Evolutionary conservation across 2,888 invertebrate genomes (phyloP), one percentile per base, ranked within the genome.

Genomic region (Thecophora atra): DNA sequence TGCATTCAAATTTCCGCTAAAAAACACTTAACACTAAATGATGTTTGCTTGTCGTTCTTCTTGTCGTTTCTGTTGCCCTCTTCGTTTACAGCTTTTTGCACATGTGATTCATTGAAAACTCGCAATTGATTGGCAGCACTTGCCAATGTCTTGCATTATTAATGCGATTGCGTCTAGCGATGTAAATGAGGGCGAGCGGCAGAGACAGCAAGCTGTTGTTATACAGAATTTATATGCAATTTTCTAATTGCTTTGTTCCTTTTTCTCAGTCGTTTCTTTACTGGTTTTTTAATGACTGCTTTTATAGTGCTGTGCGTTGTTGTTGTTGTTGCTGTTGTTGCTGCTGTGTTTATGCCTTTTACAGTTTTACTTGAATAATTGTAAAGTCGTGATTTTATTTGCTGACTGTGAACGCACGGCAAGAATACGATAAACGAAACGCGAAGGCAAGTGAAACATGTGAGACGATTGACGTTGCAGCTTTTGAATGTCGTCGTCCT

Each of bases 71-170:
- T 44, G 42, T 63, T 63, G 30, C n/a, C 4, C 37, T 5, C 15
- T 63, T 37, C 19, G 24, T 13, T 28, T 11, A 28, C 62, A 30
- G 17, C 62, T 62, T 15, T n/a, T 21, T 24, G 58, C 58, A 21
- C 26, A 15, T 26, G 19, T 54, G 24, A 58, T 47, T 58, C 24
- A 24, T 58, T 26, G 28, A 17, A 58, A 58, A 28, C 6, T 24
- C 13, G 26, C 8, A 58, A 58, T 63, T 19, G 63, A 63, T 63
- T 42, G 63, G 42, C 63, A 44, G 63, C 44, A 19, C 63, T 63
- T 21, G 63, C n/a, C 21, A 44, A 42, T 19, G 63, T 21, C 42
- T 63, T 63, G 63, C 42, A 42, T 63, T 63, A 44, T 28, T 58
- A 58, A 24, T 26, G 15, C 4, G 4, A 28, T 26, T 13, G 13